Base-by-base conservation (phyloP, 2,797 vertebrate species). In the Botia kubotai region DNA sequence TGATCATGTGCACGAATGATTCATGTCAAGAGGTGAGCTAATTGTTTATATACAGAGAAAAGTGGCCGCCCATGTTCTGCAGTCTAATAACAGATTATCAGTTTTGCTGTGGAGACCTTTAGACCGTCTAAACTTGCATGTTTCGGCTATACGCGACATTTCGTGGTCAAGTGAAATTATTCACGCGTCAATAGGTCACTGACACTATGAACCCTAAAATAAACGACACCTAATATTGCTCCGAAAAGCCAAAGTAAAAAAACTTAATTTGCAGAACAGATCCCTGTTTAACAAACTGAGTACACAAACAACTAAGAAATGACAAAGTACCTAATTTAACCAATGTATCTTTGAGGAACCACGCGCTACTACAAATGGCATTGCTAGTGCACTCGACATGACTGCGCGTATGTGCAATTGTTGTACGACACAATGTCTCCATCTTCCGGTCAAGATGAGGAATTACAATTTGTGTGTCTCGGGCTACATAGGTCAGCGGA, bases 61-160 rank as follows among this genome's bases (percentile, higher is more conserved):
- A 72, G 90, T 90, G 90, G 88, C 92, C 92, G 91, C 91, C 93
- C 92, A 91, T 89, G 71, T 77, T 69, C 55, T 73, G 80, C 79
- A 70, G 19, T 6, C n/a, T 65, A 55, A 66, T 46, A 46, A 53
- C 46, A 63, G 13, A 48, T n/a, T 10, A 65, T 63, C 77, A n/a
- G 46, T 33, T 52, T 52, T 55, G 29, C 7, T 67, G 53, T 19
- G 3, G 75, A 36, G 16, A 78, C n/a, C 36, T 57, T 48, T 16
- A 14, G 16, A 65, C 57, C 19, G 17, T 33, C n/a, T 58, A 39
- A 19, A 43, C 21, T 73, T 52, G 48, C 2, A 57, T 74, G 39
- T 74, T 58, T 39, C 71, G 13, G 36, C 79, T n/a, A 46, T 26
- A 33, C 5, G 71, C 17, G n/a, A 68, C 12, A 68, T 80, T 67